Base-by-base conservation (phyloP, 2,888 invertebrate species). In the Clitarchus hookeri region DNA sequence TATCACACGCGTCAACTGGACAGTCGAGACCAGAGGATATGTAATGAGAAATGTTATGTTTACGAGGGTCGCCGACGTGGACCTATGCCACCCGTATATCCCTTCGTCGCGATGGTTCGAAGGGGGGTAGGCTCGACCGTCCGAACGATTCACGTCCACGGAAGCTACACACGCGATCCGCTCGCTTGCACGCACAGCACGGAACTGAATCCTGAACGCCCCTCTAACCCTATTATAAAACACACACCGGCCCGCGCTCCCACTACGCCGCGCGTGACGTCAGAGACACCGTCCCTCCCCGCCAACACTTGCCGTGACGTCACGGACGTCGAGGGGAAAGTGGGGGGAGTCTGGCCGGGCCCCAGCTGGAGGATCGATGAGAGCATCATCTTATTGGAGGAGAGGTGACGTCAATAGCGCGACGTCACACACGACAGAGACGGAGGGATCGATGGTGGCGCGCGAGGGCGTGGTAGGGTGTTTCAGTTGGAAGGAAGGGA, bases 181-280 rank as follows among this genome's bases (percentile, higher is more conserved):
- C 85, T 54, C 86, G 19, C 84, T 84, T 48, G 84, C 85, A 85
- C 83, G 86, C 84, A 85, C 65, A 78, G 87, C 87, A 87, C 88
- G 84, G 86, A 86, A 88, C 88, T 88, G 87, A 79, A 53, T 83
- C 78, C 44, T 16, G 83, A 80, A 80, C 87, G 87, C 86, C 87
- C 86, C 87, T 86, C 87, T 84, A 85, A 54, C 85, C 85, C 85
- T 88, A 88, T 88, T 88, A 88, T 88, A 88, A 88, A 88, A 88
- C 86, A 84, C 85, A 87, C 86, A 85, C 85, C 86, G 86, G 44
- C 65, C 79, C 44, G 27, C 25, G 25, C 36, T 27, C 82, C 44
- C 82, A 27, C 82, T 82, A 27, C 44, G 44, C 82, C 23, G 19
- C 36, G 16, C 27, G 87, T 87, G 87, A 87, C 87, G 86, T 86